These are phyloP conservation scores for Sigmodon hispidus DNA, from an alignment of 2,113 vertebrate genomes.

Conservation along the genomic window DNA sequence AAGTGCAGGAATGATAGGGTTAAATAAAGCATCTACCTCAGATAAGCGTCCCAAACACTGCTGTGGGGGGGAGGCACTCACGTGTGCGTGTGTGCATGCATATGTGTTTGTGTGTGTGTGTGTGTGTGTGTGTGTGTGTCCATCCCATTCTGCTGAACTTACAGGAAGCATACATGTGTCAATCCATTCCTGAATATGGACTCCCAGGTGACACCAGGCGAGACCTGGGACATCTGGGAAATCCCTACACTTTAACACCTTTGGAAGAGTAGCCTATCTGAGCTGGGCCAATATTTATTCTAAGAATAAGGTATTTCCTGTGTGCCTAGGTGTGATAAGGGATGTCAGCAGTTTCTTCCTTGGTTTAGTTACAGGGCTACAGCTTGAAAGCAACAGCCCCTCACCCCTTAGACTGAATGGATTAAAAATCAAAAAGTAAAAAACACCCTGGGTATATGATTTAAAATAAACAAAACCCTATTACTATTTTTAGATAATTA, in stretches of 20 bases:
- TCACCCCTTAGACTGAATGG: background rate
- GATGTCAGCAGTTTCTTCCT: slow-evolving; percentile 11
- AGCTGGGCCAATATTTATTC: slow-evolving; percentile 62
- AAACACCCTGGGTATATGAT: background rate
- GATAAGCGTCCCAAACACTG: no score
- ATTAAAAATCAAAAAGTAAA: background rate
- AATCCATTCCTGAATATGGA: no score
- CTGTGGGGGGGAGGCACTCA: no score
- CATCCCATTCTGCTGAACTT: background rate
- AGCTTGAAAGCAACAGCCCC: slow-evolving; percentile 49
- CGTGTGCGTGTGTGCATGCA: no score
- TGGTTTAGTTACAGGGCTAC: background rate
- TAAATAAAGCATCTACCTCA: no score
- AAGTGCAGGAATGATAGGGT: background rate
- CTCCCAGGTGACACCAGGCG: background rate
- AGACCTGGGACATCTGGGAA: background rate
- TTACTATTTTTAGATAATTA: background rate
- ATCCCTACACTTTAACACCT: slow-evolving; percentile 8
- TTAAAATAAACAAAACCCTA: background rate
- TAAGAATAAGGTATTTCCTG: slow-evolving; percentile 68
- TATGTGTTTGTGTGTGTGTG: no score
- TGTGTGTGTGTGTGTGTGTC: no score
- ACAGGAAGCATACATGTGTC: background rate
- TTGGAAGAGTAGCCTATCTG: slow-evolving; percentile 46
- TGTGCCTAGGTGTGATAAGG: slow-evolving; percentile 53